Percentiles rank a stretch among this genome's conserved stretches.
Evolutionary conservation across 2,797 vertebrate species (phyloP).

Genomic region (Sciaenops ocellatus): DNA sequence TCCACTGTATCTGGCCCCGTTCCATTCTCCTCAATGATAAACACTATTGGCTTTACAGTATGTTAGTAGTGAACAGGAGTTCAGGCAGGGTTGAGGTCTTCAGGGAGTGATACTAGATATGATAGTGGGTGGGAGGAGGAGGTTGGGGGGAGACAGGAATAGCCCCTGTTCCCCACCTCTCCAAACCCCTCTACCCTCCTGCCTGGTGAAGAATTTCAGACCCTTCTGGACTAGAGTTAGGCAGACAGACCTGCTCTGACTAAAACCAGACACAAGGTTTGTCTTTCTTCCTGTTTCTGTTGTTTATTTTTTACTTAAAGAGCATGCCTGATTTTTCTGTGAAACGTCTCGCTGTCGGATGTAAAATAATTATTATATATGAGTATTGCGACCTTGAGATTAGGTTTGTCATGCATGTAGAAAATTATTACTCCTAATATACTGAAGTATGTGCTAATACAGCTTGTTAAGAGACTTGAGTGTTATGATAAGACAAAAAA

Average conservation of each 20-base stretch:
- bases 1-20: conserved; percentile 35
- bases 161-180: conserved; percentile 59
- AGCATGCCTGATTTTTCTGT: conserved; percentile 31
- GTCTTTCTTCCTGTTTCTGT: conserved; percentile 49
- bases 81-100: conserved; percentile 61
- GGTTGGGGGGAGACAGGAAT: conserved; percentile 76
- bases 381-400: conserved; percentile 18
- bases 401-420: not conserved
- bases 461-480: conserved; percentile 14
- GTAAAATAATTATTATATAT: conserved; percentile 1
- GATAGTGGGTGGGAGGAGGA: conserved; percentile 51
- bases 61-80: conserved; percentile 44
- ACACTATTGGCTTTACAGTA: conserved; percentile 46
- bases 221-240: conserved; percentile 54
- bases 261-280: conserved; percentile 69
- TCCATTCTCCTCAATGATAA: conserved; percentile 34
- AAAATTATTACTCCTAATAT: conserved; percentile 9
- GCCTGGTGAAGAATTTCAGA: conserved; percentile 71
- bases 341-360: not conserved
- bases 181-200: conserved; percentile 38
- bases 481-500: conserved; percentile 14
- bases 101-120: conserved; percentile 74
- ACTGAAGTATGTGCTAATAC: conserved; percentile 16
- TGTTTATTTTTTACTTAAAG: not conserved
- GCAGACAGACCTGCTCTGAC: conserved; percentile 64